Base-by-base conservation (phyloP, 2,797 vertebrate genomes). In the Fratercula arctica region DNA sequence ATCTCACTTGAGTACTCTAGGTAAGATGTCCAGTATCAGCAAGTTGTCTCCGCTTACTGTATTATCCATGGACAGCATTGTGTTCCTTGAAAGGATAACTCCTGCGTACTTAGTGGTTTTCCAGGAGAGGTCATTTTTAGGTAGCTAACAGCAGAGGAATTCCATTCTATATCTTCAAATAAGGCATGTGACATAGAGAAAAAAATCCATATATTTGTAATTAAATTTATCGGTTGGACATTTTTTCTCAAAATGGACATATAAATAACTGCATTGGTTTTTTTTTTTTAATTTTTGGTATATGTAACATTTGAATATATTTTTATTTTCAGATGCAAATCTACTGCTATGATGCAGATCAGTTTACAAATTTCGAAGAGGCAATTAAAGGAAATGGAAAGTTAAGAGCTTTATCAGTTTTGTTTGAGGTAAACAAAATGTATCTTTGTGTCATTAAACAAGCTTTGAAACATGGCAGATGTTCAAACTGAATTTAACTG, bases 241-340 rank as follows among this genome's bases (percentile, higher is more conserved):
- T 25, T 80, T 73, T 81, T 94, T 53, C 68, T 72, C 35, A 53
- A n/a, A 79, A 74, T 56, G 28, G 13, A 4, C 56, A 33, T 78
- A 46, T 54, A 93, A 90, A 78, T 90, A n/a, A n/a, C 45, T 56
- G 10, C 41, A 39, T 59, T 72, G 18, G 37, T 68, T 72, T 53
- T 10, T 23, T 46, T 89, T 48, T 85, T 11, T 18, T 5, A 3
- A 11, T 16, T 35, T 75, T 54, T 79, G 15, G 7, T 70, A 14
- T 76, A 3, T 46, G 3, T 91, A 89, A 84, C 16, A 51, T 90
- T 66, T 80, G 10, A 95, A 90, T 31, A 3, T 85, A 15, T 43
- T 95, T 97, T 28, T 88, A 25, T 94, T 97, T 97, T 61, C 97
- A 99, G 99, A 99, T 99, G 99, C 99, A 99, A 97, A 99, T 99